These are phyloP conservation scores for Colossoma macropomum DNA, from an alignment of 2,113 vertebrate genomes.

Conservation along the genomic window DNA sequence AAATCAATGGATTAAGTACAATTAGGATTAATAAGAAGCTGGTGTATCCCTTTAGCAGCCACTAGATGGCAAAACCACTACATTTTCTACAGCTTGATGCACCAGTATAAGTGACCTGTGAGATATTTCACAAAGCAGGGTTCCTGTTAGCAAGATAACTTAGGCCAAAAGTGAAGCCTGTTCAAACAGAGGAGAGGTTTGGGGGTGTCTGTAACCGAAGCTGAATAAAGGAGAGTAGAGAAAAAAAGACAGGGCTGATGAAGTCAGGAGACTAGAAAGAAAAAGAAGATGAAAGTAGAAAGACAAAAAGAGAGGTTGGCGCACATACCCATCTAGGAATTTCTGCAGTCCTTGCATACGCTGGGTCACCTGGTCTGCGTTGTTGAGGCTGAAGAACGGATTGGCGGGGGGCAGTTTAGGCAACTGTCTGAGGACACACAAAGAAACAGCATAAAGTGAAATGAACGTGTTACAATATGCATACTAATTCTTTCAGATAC, in stretches of 20 bases:
- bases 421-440: slow-evolving; percentile 72
- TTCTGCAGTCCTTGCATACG: slow-evolving; percentile 88
- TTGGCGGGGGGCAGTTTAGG: slow-evolving; percentile 91
- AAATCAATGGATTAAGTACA: no score
- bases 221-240: no score
- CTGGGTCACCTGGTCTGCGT: slow-evolving; percentile 82
- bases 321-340: slow-evolving; percentile 89
- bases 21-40: neutral
- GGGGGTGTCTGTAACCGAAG: neutral
- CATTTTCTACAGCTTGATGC: neutral
- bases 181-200: neutral
- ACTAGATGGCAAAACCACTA: slow-evolving; percentile 52
- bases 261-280: neutral
- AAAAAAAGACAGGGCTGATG: neutral
- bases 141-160: no score
- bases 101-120: neutral
- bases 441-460: neutral
- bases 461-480: neutral
- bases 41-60: neutral
- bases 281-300: neutral
- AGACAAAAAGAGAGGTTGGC: neutral
- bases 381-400: slow-evolving; percentile 90
- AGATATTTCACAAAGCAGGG: no score
- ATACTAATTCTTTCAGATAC: no score
- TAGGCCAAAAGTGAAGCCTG: neutral